These are phyloP conservation scores for Osmerus mordax DNA, from an alignment of 2,113 vertebrate species.

Conservation along the genomic window DNA sequence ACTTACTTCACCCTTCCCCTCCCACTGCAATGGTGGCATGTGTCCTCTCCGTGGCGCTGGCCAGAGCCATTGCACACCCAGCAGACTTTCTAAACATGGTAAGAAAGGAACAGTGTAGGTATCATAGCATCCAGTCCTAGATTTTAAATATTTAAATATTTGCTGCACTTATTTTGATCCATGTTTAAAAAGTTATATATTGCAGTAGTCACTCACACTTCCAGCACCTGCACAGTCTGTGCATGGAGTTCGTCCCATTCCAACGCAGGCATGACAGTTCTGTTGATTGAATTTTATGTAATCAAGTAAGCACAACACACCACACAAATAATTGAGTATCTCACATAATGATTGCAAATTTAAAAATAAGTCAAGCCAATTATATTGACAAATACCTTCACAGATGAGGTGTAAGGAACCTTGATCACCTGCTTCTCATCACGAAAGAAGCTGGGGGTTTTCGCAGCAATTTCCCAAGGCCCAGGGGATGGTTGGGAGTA, in stretches of 20 bases:
- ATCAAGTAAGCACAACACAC: background rate
- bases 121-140: background rate
- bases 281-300: constrained; percentile 36
- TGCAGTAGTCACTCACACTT: constrained; percentile 61
- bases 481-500: constrained; percentile 56
- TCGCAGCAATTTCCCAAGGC: constrained; percentile 68
- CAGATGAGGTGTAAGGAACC: constrained; percentile 71
- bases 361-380: too few species aligned
- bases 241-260: constrained; percentile 67
- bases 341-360: too few species aligned
- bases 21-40: constrained; percentile 68
- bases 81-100: constrained; percentile 67
- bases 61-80: constrained; percentile 73
- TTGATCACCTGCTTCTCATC: constrained; percentile 55
- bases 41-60: constrained; percentile 30
- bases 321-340: too few species aligned
- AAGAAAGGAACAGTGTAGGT: constrained; percentile 9
- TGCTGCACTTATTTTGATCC: background rate
- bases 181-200: background rate
- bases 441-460: constrained; percentile 59
- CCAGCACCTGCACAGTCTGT: constrained; percentile 65
- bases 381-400: constrained; percentile 60
- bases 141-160: background rate
- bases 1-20: constrained; percentile 69
- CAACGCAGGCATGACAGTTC: constrained; percentile 69